Evolutionary conservation across 2,888 invertebrate genomes (phyloP).

Genomic region (Cosmia pyralina): DNA sequence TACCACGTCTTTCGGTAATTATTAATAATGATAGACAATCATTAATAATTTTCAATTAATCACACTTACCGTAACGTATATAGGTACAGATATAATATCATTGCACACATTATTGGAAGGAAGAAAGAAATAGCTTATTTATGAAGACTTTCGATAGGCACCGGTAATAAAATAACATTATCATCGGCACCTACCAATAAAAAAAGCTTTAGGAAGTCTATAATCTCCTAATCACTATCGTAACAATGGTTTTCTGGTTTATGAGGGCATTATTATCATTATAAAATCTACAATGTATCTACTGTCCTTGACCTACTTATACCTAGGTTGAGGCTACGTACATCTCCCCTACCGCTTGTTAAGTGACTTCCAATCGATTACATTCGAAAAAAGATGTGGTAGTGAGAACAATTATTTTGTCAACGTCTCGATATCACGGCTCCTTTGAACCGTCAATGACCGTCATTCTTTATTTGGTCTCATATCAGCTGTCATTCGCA

Average conservation of each 20-base stretch:
- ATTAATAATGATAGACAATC: too few relatives aligned
- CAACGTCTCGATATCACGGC: background rate
- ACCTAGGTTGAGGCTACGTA: slow-evolving; percentile 46
- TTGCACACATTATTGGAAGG: too few relatives aligned
- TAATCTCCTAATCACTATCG: background rate
- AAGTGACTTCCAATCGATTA: slow-evolving; percentile 32
- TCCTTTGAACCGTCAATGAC: background rate
- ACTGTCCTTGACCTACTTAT: slow-evolving; percentile 79
- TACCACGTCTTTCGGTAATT: too few relatives aligned
- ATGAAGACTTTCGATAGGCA: too few relatives aligned
- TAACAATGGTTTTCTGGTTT: slow-evolving; percentile 20
- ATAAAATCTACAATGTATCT: slow-evolving; percentile 58
- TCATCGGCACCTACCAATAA: too few relatives aligned
- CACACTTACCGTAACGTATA: too few relatives aligned
- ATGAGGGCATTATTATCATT: slow-evolving; percentile 31
- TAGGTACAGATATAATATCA: too few relatives aligned
- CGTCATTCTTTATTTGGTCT: background rate
- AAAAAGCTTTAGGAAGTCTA: too few relatives aligned
- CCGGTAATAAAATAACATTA: too few relatives aligned
- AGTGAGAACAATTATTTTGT: slow-evolving; percentile 1
- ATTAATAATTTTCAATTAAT: too few relatives aligned
- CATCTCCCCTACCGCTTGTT: slow-evolving; percentile 35
- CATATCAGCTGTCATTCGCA: too few relatives aligned
- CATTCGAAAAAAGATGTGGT: background rate
- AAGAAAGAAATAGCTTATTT: too few relatives aligned